These are phyloP conservation scores for Macrobrachium nipponense DNA, from an alignment of 1,140 invertebrate genomes.

Conservation along the genomic window DNA sequence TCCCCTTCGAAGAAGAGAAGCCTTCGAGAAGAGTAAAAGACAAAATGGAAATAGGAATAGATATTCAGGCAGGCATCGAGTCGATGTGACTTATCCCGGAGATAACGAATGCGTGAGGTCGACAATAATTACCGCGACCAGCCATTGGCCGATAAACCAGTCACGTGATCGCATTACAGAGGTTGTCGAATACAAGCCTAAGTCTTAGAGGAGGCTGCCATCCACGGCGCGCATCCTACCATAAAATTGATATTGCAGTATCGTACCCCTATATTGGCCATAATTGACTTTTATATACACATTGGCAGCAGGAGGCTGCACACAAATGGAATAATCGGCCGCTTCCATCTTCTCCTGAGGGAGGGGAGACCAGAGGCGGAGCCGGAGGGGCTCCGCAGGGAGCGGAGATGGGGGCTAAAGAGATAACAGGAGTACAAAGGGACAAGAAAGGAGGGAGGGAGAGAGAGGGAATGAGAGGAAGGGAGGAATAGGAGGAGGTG, in stretches of 20 bases:
- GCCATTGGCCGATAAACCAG: too few species aligned
- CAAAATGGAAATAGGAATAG: too few species aligned
- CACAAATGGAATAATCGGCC: constrained; percentile 41
- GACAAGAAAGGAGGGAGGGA: background rate
- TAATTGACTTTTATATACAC: constrained; percentile 55
- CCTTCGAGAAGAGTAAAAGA: too few species aligned
- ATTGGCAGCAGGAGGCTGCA: constrained; percentile 12
- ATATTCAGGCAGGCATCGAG: too few species aligned
- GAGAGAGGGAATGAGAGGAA: background rate
- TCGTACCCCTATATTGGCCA: constrained; percentile 25
- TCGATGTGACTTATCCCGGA: too few species aligned
- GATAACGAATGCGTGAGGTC: too few species aligned
- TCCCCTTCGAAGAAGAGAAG: too few species aligned
- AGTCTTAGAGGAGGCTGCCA: background rate
- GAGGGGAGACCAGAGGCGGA: background rate
- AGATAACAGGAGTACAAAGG: background rate
- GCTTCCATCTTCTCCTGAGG: background rate
- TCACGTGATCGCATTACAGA: too few species aligned
- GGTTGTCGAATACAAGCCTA: background rate
- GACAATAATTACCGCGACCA: too few species aligned
- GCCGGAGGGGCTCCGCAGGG: background rate
- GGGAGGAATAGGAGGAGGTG: too few species aligned
- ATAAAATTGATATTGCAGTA: constrained; percentile 43
- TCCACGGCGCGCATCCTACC: constrained; percentile 18
- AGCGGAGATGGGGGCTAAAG: background rate